Percentiles rank a stretch among this genome's conserved stretches.
Conservation (phyloP, 2,797 vertebrate species). For the Syngnathus rostellatus region DNA sequence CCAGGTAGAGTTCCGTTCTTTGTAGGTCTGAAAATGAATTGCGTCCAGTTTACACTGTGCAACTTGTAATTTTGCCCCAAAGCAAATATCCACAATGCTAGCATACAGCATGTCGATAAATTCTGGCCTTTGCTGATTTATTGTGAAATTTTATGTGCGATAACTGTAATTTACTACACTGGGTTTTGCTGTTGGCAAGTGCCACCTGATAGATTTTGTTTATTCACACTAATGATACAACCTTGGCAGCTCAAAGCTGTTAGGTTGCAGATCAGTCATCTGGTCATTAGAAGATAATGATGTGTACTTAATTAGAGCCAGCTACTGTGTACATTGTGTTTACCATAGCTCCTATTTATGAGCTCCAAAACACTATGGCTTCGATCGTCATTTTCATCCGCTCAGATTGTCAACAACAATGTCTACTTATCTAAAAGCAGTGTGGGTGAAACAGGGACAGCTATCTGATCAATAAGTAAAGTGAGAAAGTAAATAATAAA, state of each 20-base stretch:
- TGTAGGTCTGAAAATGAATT: neutral
- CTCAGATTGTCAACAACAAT: slow-evolving; percentile 56
- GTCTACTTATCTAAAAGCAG: slow-evolving; percentile 56
- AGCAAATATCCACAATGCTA: neutral
- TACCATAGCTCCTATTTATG: slow-evolving; percentile 33
- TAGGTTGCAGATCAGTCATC: neutral
- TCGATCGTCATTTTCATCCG: slow-evolving; percentile 44
- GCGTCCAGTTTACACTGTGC: neutral
- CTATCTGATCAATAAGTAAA: slow-evolving; percentile 44
- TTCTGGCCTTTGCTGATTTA: neutral
- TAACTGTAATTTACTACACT: neutral
- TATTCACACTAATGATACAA: neutral
- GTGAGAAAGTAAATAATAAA: slow-evolving; percentile 63
- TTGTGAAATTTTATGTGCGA: neutral
- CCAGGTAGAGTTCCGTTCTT: neutral
- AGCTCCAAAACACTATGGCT: slow-evolving; percentile 25
- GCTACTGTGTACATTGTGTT: slow-evolving; percentile 29
- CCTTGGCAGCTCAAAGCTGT: neutral
- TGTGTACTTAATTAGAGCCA: slow-evolving; percentile 9
- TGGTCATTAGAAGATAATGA: neutral
- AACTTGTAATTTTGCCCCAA: neutral
- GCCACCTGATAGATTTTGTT: neutral
- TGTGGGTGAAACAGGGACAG: slow-evolving; percentile 31
- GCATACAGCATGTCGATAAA: neutral
- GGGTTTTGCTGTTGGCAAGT: neutral